Base-by-base conservation (phyloP, 2,888 invertebrate genomes). In the Eupithecia pulchellata region DNA sequence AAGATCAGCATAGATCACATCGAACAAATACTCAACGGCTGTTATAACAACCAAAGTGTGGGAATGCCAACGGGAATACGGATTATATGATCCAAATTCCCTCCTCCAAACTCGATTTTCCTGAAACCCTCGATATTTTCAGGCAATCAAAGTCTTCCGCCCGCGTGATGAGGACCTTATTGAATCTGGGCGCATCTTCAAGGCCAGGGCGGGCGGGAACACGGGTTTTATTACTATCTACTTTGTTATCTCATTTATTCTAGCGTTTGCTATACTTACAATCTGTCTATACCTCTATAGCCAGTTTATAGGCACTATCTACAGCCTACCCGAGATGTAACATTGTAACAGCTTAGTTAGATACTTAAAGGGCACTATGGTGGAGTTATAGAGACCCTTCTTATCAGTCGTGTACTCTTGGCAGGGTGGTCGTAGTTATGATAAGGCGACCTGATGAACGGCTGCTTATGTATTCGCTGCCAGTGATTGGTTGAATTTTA, bases 91-190 rank as follows among this genome's bases (percentile, higher is more conserved):
- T 42, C 8, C 42, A 42, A n/a, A n/a, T n/a, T n/a, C 42, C n/a
- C 42, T 39, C 5, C 55, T 27, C 25, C 27, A 29, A 55, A 55
- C 55, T 9, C 1, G 14, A 61, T 62, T 47, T 20, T 20, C 47
- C 20, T 47, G 20, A 11, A 47, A 39, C 14, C 34, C n/a, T 30
- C 27, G 2, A 65, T 58, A 36, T 66, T 61, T 69, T 14, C 13
- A 57, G 32, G 25, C 66, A 55, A 61, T 69, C 65, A 29, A 9
- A 11, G 27, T 47, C 47, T 27, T 25, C 60, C 52, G 32, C 42
- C 20, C n/a, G 29, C 39, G 66, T 47, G 62, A 66, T 66, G 66
- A 66, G 65, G 20, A 29, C 55, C 20, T 47, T 67, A 71, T 71
- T 42, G 64, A 71, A 67, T 67, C 58, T 58, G 62, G 29, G 57